Percentiles rank a stretch among this genome's conserved stretches.
Conservation (phyloP, 2,888 invertebrate genomes). For the Rhorus exstirpatorius region DNA sequence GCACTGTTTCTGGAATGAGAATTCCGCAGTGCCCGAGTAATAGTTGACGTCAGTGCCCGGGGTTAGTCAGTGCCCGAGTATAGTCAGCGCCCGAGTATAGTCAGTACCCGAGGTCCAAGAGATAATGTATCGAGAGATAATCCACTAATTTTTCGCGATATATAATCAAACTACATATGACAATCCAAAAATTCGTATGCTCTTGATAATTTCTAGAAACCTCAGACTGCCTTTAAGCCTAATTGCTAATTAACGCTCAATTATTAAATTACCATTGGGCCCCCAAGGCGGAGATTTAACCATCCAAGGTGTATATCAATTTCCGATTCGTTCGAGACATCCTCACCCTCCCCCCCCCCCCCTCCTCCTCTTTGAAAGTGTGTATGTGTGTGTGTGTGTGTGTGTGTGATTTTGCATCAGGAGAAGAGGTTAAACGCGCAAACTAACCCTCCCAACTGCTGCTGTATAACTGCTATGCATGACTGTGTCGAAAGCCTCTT, state of each 20-base stretch:
- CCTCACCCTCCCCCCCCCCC: background rate
- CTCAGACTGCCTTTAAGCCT: slow-evolving; percentile 5
- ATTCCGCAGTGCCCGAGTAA: no score
- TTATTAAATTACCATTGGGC: slow-evolving; percentile 47
- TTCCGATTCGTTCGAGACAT: slow-evolving; percentile 49
- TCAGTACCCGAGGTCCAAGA: no score
- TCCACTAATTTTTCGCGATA: background rate
- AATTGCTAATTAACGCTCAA: slow-evolving; percentile 50
- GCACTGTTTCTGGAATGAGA: no score
- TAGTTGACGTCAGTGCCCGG: no score
- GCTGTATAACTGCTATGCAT: slow-evolving; percentile 14
- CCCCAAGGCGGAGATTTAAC: slow-evolving; percentile 48
- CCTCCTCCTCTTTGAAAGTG: slow-evolving; percentile 4
- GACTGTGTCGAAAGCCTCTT: slow-evolving; percentile 4
- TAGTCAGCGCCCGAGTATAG: no score
- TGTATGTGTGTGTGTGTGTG: no score
- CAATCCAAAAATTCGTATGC: background rate
- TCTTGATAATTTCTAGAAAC: slow-evolving; percentile 28
- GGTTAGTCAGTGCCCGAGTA: no score
- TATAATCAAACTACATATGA: slow-evolving; percentile 13
- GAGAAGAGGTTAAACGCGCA: background rate
- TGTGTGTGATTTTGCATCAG: no score
- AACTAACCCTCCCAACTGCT: slow-evolving; percentile 15
- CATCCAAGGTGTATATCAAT: slow-evolving; percentile 60
- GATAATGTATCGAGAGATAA: no score